A percentile compares a stretch with the other conserved stretches of the same genome.
Conservation (phyloP, 2,888 invertebrate genomes). For the Argyresthia goedartella region DNA sequence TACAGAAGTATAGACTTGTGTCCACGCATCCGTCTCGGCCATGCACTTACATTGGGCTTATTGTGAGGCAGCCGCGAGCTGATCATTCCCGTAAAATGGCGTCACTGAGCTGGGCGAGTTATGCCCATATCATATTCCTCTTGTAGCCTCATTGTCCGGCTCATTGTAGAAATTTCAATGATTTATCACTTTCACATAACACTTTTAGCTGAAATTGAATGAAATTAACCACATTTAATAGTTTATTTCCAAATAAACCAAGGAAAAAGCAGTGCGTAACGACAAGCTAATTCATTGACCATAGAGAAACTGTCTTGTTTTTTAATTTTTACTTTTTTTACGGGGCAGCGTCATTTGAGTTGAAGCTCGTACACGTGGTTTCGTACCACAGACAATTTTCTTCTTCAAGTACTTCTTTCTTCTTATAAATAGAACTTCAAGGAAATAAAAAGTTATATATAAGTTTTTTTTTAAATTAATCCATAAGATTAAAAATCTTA, state of each 20-base stretch:
- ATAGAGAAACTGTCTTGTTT: slow-evolving; percentile 42
- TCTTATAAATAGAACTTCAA: neutral
- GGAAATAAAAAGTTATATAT: neutral
- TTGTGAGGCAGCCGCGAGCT: slow-evolving; percentile 66
- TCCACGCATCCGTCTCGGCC: slow-evolving; percentile 62
- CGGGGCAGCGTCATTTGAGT: slow-evolving; percentile 13
- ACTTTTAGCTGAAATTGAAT: slow-evolving; percentile 32
- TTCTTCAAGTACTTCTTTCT: neutral
- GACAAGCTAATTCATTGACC: slow-evolving; percentile 63
- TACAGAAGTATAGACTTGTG: slow-evolving; percentile 60
- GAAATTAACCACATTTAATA: slow-evolving; percentile 34
- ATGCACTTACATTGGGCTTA: slow-evolving; percentile 62
- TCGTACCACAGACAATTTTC: slow-evolving; percentile 26
- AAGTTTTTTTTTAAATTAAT: too few relatives aligned
- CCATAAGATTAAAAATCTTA: too few relatives aligned
- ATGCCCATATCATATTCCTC: slow-evolving; percentile 56
- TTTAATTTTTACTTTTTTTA: slow-evolving; percentile 31
- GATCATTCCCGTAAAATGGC: slow-evolving; percentile 73
- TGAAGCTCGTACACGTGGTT: slow-evolving; percentile 38
- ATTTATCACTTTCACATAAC: slow-evolving; percentile 36
- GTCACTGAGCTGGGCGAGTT: slow-evolving; percentile 66
- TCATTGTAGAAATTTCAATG: slow-evolving; percentile 34
- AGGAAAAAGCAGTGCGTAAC: slow-evolving; percentile 54
- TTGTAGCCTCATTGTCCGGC: slow-evolving; percentile 27
- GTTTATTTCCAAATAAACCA: slow-evolving; percentile 67